Base-by-base conservation (phyloP, 2,797 vertebrate genomes). In the Argentina silus region DNA sequence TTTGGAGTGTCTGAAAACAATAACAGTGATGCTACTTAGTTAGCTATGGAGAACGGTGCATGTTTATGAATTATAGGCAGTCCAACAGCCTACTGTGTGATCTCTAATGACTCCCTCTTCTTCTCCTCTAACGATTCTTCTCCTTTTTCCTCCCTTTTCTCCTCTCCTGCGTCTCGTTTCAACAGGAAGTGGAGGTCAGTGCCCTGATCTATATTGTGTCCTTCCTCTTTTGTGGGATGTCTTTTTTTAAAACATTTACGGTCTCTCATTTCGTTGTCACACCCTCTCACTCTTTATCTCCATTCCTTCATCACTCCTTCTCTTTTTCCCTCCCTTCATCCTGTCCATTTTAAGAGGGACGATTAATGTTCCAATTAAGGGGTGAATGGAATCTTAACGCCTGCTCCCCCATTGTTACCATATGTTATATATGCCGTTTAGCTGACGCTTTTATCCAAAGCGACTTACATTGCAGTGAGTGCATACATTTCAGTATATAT, bases 181-280 rank as follows among this genome's bases (percentile, higher is more conserved):
- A 78, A 77, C 94, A 97, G 96, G 96, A 97, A 90, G 96, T 97
- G 70, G 96, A 97, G 95, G 96, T 97, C 90, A 97, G 96, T 96
- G 66, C 89, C 74, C 78, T 62, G 70, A 50, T 56, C 76, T 87
- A 83, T 80, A 82, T 75, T 66, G 59, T 76, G 83, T 75, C 76
- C 63, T 77, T 73, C 71, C 72, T 77, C 87, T 88, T 86, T 70
- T 85, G 51, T 73, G 67, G 74, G 21, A 77, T 73, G 72, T 88
- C 77, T 87, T 84, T 68, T 79, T 67, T 79, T 87, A 70, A 72
- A 72, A 66, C 72, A 73, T 77, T 78, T 83, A 82, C 80, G 76
- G 12, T 70, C 48, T 70, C 78, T 79, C 73, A 73, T 78, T 81
- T 36, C 79, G 76, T 75, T 80, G 76, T 75, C 56, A 19, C 10